A percentile compares a stretch with the other conserved stretches of the same genome.
phyloP scores from a whole-genome alignment of 2,797 vertebrate species.

The Acanthurus tractus region DNA sequence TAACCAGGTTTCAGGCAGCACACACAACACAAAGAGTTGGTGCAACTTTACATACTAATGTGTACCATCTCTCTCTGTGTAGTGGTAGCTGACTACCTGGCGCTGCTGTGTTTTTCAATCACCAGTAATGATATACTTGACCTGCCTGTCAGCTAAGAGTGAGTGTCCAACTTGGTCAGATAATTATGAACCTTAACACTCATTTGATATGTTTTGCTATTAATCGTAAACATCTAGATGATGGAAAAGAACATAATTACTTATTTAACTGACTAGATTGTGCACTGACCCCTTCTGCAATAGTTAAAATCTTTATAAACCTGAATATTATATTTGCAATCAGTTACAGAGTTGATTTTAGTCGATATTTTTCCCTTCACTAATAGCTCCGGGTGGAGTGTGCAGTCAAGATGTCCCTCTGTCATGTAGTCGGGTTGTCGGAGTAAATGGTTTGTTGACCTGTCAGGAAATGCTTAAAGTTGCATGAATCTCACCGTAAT shows the following conservation, averaged over 20 bases:
- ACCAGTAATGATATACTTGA: neutral
- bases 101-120: neutral
- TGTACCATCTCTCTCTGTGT: neutral
- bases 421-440: neutral
- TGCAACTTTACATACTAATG: neutral
- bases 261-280: too few relatives aligned
- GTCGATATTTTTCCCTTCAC: too few relatives aligned
- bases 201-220: neutral
- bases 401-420: neutral
- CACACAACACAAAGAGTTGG: slow-evolving; percentile 11
- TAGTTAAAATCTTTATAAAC: neutral
- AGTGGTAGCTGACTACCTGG: neutral
- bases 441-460: neutral
- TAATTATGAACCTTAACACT: neutral
- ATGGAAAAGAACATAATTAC: neutral
- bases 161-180: neutral
- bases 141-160: neutral
- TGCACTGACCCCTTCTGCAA: neutral
- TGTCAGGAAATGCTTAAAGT: neutral
- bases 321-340: neutral
- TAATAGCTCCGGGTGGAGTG: too few relatives aligned
- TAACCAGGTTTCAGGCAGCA: too few relatives aligned
- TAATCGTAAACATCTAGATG: neutral
- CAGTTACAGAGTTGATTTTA: neutral
- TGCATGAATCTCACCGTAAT: neutral